Conservation (phyloP, 2,797 vertebrate genomes). For the Phrynocephalus guinanensis region DNA sequence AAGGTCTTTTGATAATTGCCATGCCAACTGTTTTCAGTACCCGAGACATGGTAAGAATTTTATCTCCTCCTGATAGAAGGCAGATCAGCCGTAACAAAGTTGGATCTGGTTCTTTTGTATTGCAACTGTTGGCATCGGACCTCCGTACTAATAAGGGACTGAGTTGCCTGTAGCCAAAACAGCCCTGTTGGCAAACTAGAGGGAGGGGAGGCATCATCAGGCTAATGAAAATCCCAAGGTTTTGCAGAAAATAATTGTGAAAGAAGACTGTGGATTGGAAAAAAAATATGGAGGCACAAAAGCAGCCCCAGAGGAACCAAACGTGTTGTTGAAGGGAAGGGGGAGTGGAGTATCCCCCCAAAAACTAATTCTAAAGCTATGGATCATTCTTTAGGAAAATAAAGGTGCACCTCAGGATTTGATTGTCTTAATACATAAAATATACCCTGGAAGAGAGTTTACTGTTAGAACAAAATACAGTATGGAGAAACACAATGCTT, state of each 20-base stretch:
- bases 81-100: slow-evolving; percentile 8
- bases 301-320: not conserved
- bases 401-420: too few species aligned
- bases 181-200: not conserved
- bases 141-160: not conserved
- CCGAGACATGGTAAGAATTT: not conserved
- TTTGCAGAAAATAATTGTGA: not conserved
- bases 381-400: too few species aligned
- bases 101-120: not conserved
- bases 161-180: not conserved
- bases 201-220: too few species aligned
- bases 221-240: not conserved
- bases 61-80: slow-evolving; percentile 5
- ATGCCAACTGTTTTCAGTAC: slow-evolving; percentile 10
- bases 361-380: too few species aligned
- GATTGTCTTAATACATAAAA: too few species aligned
- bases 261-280: not conserved
- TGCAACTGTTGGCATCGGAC: not conserved
- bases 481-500: too few species aligned
- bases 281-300: not conserved
- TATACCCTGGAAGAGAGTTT: too few species aligned
- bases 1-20: slow-evolving; percentile 26
- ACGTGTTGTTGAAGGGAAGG: too few species aligned
- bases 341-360: too few species aligned
- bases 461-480: too few species aligned